Conservation (phyloP, 2,888 invertebrate genomes). For the Dynastes hyllus region DNA sequence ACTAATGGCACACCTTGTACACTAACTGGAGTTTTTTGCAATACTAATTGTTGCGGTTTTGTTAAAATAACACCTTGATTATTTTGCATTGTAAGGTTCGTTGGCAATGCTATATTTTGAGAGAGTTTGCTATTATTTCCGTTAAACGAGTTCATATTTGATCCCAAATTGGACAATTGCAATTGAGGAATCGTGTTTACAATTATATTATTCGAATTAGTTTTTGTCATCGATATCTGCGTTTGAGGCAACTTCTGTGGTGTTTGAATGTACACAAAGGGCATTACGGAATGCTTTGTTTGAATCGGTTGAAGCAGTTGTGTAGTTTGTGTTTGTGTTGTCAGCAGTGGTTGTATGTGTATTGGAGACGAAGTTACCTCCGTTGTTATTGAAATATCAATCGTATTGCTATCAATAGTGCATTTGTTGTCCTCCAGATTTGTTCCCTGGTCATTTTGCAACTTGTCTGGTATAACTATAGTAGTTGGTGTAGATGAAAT, state of each 20-base stretch:
- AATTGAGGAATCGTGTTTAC: slow-evolving; percentile 61
- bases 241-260: slow-evolving; percentile 65
- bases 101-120: slow-evolving; percentile 51
- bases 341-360: slow-evolving; percentile 48
- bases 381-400: slow-evolving; percentile 52
- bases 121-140: slow-evolving; percentile 54
- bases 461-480: slow-evolving; percentile 42
- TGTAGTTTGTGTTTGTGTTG: slow-evolving; percentile 55
- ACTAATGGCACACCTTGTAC: slow-evolving; percentile 72
- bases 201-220: slow-evolving; percentile 59
- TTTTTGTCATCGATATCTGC: slow-evolving; percentile 59
- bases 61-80: slow-evolving; percentile 64
- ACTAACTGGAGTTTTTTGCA: slow-evolving; percentile 73
- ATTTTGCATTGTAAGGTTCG: slow-evolving; percentile 52
- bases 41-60: slow-evolving; percentile 73
- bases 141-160: slow-evolving; percentile 58
- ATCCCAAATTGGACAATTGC: slow-evolving; percentile 61
- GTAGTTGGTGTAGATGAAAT: slow-evolving; percentile 54
- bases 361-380: slow-evolving; percentile 47
- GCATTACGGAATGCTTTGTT: slow-evolving; percentile 71
- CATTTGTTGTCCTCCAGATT: slow-evolving; percentile 48
- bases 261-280: slow-evolving; percentile 77
- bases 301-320: slow-evolving; percentile 53
- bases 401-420: slow-evolving; percentile 47
- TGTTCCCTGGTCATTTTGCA: slow-evolving; percentile 43